These are phyloP conservation scores for Hyla sarda DNA, from an alignment of 2,113 vertebrate genomes.

Conservation along the genomic window DNA sequence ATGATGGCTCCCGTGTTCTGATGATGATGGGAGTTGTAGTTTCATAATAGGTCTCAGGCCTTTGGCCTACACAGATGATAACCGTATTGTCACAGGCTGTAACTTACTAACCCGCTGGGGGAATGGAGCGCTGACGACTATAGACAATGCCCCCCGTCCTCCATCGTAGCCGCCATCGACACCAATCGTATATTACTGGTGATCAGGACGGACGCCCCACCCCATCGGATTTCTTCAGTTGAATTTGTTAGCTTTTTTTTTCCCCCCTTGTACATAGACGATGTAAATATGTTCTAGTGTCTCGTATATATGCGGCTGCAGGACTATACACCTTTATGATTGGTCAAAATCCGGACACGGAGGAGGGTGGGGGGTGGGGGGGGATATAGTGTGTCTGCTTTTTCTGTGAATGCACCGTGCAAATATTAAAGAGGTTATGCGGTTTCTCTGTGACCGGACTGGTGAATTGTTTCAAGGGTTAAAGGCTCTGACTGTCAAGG, in stretches of 20 bases:
- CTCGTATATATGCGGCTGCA: background rate
- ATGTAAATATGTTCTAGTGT: slow-evolving; percentile 50
- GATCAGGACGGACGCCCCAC: background rate
- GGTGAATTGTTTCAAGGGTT: background rate
- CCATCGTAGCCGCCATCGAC: background rate
- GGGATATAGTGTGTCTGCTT: background rate
- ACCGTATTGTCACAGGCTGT: background rate
- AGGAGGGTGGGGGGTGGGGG: background rate
- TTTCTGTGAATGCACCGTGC: slow-evolving; percentile 17
- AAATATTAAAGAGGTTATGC: slow-evolving; percentile 38
- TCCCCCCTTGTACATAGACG: slow-evolving; percentile 31
- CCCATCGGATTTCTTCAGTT: background rate
- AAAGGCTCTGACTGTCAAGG: background rate
- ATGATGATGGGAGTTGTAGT: background rate
- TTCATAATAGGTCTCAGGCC: background rate
- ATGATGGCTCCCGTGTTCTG: background rate
- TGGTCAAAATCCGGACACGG: background rate
- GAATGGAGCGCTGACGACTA: background rate
- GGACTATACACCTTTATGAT: background rate
- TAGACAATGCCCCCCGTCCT: background rate
- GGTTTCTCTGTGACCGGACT: background rate
- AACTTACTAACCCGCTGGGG: background rate
- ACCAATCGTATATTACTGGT: background rate
- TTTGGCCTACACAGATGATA: background rate
- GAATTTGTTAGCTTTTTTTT: background rate